These are phyloP conservation scores for Thymelicus acteon DNA, from an alignment of 2,888 invertebrate species.

Conservation along the genomic window DNA sequence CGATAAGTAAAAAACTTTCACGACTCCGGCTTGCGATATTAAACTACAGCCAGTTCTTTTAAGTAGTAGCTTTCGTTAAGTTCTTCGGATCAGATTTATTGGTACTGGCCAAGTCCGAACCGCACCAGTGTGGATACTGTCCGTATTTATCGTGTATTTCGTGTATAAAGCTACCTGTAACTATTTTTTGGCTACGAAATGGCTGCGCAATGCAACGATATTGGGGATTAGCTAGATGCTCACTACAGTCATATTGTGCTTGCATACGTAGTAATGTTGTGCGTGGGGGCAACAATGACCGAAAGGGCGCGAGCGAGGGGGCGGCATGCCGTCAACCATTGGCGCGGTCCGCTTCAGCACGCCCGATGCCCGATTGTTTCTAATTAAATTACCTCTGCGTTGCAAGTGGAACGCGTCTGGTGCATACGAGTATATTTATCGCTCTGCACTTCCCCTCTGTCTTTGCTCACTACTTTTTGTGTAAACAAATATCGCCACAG, in stretches of 20 bases:
- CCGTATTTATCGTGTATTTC: too few relatives aligned
- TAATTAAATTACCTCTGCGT: slow-evolving; percentile 73
- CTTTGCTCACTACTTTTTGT: neutral
- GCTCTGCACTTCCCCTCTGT: slow-evolving; percentile 42
- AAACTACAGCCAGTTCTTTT: slow-evolving; percentile 63
- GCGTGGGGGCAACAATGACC: slow-evolving; percentile 53
- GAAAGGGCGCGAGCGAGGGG: slow-evolving; percentile 50
- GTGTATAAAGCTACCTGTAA: too few relatives aligned
- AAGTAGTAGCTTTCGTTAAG: slow-evolving; percentile 43
- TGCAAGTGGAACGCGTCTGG: slow-evolving; percentile 72
- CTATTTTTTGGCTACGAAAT: too few relatives aligned
- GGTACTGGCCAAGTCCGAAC: too few relatives aligned
- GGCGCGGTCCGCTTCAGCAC: slow-evolving; percentile 53
- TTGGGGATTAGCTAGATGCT: neutral
- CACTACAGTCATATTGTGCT: neutral
- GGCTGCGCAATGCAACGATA: neutral
- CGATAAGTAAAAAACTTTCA: slow-evolving; percentile 58
- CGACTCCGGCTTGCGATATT: slow-evolving; percentile 60
- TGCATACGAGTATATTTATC: slow-evolving; percentile 45
- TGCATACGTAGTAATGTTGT: slow-evolving; percentile 3
- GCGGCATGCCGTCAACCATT: slow-evolving; percentile 51
- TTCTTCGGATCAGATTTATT: neutral
- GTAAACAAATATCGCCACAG: neutral
- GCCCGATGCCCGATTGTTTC: slow-evolving; percentile 75
- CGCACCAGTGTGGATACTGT: too few relatives aligned